These are phyloP conservation scores for Myxocyprinus asiaticus DNA, from an alignment of 2,113 vertebrate species.

Conservation along the genomic window DNA sequence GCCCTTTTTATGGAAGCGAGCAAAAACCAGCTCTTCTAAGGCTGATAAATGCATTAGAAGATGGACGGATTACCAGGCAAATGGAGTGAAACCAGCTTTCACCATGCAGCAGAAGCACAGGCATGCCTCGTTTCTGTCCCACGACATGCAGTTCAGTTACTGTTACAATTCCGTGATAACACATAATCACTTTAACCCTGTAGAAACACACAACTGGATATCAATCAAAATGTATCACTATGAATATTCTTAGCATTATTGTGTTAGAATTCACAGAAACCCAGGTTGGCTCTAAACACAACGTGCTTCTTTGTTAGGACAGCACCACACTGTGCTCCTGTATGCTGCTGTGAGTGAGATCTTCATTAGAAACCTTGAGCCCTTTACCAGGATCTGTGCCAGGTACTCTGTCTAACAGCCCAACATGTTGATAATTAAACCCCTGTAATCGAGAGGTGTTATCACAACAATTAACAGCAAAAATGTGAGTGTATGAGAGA, in stretches of 20 bases:
- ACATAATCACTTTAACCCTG: conserved; percentile 25
- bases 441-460: conserved; percentile 60
- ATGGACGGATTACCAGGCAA: conserved; percentile 51
- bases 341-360: conserved; percentile 60
- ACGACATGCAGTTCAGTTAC: conserved; percentile 40
- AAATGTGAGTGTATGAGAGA: conserved; percentile 47
- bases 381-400: conserved; percentile 51
- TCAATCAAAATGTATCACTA: conserved; percentile 79
- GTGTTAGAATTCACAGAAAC: conserved; percentile 78
- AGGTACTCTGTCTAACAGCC: conserved; percentile 57
- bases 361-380: conserved; percentile 63
- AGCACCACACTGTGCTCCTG: conserved; percentile 61
- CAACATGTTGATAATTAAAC: conserved; percentile 64
- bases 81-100: conserved; percentile 47
- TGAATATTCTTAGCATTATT: conserved; percentile 68
- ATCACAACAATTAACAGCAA: conserved; percentile 65
- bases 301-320: conserved; percentile 72
- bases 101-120: conserved; percentile 40
- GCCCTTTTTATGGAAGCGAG: conserved; percentile 48
- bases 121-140: conserved; percentile 46
- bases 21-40: conserved; percentile 54
- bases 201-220: conserved; percentile 66
- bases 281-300: conserved; percentile 62
- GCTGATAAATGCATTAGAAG: conserved; percentile 51
- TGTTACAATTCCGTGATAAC: conserved; percentile 19